Evolutionary conservation across 2,888 invertebrate species (phyloP), one percentile per base, ranked within the genome.

Genomic region (Drosophila hawaiiensis): DNA sequence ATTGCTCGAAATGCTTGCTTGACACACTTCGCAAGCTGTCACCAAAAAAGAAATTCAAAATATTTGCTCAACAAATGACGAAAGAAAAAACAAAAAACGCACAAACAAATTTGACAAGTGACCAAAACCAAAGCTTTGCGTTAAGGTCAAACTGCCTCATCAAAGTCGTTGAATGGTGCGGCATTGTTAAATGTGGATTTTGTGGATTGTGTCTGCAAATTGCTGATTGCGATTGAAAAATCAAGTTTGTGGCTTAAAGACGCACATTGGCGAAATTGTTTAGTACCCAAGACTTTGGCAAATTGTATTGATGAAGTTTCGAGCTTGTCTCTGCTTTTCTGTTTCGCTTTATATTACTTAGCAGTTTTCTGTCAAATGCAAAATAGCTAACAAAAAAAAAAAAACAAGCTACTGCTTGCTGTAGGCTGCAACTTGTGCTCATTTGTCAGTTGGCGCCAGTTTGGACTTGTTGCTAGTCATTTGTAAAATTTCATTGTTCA

Each of bases 401-500:
- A 61, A 58, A 65, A 47, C 54, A 67, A 63, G 68, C 83, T 75
- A 84, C 82, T 62, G 53, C 61, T 65, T 53, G 72, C 67, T 68
- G 28, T 63, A 68, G 66, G 56, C 64, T 60, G 52, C 66, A 75
- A 54, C 69, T 70, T 68, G 75, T 73, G 77, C 87, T 85, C 83
- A 85, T 85, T 85, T 85, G 85, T 85, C 90, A 87, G 84, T 73
- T 75, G 71, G 76, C 66, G 76, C 72, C 81, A 82, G 71, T 49
- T 74, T 65, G 73, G 69, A 80, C 68, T 73, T 68, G 84, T 83
- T 78, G 85, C 72, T 75, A 89, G 89, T 85, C 86, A 88, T 86
- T 90, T 86, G 90, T 89, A 77, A 79, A 76, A 77, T 78, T 83
- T 73, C 90, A 86, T 86, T 86, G 86, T 85, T 78, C 65, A 59